These are phyloP conservation scores for Pyrgilauda ruficollis DNA, from an alignment of 2,113 vertebrate genomes.

Conservation along the genomic window DNA sequence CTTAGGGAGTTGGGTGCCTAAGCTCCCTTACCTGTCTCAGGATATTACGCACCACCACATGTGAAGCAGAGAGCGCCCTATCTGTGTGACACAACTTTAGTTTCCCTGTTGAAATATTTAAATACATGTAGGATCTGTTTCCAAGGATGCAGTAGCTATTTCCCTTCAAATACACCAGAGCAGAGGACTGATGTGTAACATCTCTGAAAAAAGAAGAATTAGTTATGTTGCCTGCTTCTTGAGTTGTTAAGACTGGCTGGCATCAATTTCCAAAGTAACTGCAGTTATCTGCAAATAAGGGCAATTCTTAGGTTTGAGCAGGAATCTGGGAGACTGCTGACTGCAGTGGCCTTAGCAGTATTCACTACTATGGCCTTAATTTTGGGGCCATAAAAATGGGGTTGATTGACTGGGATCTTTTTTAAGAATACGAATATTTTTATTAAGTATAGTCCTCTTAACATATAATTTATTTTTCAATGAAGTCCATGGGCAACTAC, in stretches of 20 bases:
- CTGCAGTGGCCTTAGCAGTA: background rate
- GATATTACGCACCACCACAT: rapidly evolving
- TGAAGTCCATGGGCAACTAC: rapidly evolving
- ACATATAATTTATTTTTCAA: background rate
- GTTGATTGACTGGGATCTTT: background rate
- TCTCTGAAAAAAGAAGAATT: background rate
- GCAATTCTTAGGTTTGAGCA: background rate
- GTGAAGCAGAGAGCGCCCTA: rapidly evolving
- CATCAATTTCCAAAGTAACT: background rate
- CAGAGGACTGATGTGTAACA: background rate
- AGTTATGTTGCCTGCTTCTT: background rate
- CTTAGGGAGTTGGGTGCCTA: background rate
- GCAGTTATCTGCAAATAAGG: background rate
- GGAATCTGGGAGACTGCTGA: background rate
- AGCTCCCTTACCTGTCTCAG: background rate
- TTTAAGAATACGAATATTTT: background rate
- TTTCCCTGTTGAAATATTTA: background rate
- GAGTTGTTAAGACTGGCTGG: background rate
- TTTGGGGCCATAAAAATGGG: background rate
- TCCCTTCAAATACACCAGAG: background rate
- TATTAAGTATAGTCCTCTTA: background rate
- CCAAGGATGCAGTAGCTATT: background rate
- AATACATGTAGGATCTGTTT: background rate
- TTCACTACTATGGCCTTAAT: background rate
- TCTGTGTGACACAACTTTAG: background rate